Evolutionary conservation across 2,888 invertebrate genomes (phyloP).

Genomic region (Nephrotoma guestfalica): DNA sequence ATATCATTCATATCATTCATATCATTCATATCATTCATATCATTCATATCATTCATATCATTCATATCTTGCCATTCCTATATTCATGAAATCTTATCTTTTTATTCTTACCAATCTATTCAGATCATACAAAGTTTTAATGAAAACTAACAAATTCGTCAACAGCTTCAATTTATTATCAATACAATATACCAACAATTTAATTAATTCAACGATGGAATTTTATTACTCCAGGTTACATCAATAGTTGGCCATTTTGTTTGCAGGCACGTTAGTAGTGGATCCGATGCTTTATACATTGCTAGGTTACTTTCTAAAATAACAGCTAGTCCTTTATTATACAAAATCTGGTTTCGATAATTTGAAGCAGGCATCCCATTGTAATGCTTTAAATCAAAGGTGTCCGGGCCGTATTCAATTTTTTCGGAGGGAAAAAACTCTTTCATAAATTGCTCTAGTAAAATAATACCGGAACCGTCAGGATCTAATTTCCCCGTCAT

Average conservation of each 20-base stretch:
- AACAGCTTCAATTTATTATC: too few species aligned
- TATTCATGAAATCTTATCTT: too few species aligned
- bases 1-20: too few species aligned
- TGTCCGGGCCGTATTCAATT: slow-evolving; percentile 66
- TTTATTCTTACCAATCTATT: too few species aligned
- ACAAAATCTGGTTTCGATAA: slow-evolving; percentile 56
- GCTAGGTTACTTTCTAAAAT: slow-evolving; percentile 75
- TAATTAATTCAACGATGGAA: slow-evolving; percentile 64
- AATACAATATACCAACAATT: not conserved
- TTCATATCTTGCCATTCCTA: too few species aligned
- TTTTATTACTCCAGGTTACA: slow-evolving; percentile 69
- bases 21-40: too few species aligned
- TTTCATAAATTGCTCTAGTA: slow-evolving; percentile 81
- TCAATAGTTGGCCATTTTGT: slow-evolving; percentile 96
- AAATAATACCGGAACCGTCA: slow-evolving; percentile 81
- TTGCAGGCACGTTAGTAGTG: slow-evolving; percentile 82
- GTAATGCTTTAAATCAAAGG: slow-evolving; percentile 78
- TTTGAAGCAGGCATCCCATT: slow-evolving; percentile 83
- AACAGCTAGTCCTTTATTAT: slow-evolving; percentile 67
- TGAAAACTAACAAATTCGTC: too few species aligned
- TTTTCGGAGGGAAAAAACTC: slow-evolving; percentile 84
- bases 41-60: too few species aligned
- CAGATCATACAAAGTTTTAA: too few species aligned
- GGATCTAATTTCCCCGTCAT: slow-evolving; percentile 81
- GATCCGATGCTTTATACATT: slow-evolving; percentile 60